Conservation (phyloP, 1,140 invertebrate genomes). For the Drosophila bocqueti region DNA sequence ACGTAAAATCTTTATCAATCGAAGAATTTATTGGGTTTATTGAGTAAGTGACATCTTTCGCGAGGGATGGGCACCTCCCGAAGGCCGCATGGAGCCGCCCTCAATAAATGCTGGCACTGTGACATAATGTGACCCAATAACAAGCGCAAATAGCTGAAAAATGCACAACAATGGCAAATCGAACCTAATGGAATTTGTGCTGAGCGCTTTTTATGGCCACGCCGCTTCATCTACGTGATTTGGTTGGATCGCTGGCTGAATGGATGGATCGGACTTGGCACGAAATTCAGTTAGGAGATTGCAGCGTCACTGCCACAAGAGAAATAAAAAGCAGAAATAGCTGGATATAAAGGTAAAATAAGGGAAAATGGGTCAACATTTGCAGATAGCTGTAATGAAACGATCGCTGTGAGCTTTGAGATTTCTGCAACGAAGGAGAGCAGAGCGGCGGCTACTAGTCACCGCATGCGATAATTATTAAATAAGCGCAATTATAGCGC, state of each 20-base stretch:
- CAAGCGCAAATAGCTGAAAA: conserved; percentile 35
- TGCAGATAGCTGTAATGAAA: conserved; percentile 57
- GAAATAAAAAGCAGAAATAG: conserved; percentile 9
- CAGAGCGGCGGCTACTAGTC: conserved; percentile 36
- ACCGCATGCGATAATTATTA: conserved; percentile 63
- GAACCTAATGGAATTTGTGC: conserved; percentile 43
- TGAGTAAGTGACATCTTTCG: neutral
- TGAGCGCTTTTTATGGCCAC: conserved; percentile 36
- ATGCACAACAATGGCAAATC: conserved; percentile 34
- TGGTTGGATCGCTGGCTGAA: conserved; percentile 21
- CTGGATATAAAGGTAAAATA: conserved; percentile 15
- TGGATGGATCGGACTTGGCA: conserved; percentile 17
- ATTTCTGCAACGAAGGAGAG: conserved; percentile 32
- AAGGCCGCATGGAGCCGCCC: conserved; percentile 21
- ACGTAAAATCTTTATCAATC: neutral
- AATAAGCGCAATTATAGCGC: conserved; percentile 67
- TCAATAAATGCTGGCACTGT: conserved; percentile 28
- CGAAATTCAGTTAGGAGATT: conserved; percentile 26
- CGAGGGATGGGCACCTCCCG: conserved; percentile 5
- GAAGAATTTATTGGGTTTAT: neutral
- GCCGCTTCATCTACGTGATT: conserved; percentile 37
- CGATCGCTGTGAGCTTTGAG: conserved; percentile 30
- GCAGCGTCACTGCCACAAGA: conserved; percentile 26
- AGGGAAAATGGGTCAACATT: conserved; percentile 46
- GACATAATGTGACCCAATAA: conserved; percentile 41